These are phyloP conservation scores for Macrotus californicus DNA, from an alignment of 2,113 vertebrate genomes.

Conservation along the genomic window DNA sequence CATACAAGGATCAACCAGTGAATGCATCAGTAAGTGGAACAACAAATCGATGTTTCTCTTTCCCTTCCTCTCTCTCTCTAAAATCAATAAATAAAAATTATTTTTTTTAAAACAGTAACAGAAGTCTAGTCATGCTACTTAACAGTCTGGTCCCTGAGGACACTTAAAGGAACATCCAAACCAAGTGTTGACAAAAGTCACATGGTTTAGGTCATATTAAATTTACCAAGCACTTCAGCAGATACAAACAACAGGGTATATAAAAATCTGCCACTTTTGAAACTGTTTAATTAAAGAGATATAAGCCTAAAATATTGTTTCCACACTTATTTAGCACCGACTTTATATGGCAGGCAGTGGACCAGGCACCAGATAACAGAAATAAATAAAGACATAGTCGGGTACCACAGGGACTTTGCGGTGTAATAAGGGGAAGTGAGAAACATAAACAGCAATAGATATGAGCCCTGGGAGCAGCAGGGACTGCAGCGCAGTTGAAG, in stretches of 20 bases:
- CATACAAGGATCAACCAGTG: no score
- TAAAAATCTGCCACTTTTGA: not conserved
- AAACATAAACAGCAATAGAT: not conserved
- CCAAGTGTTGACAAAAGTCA: not conserved
- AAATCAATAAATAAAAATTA: no score
- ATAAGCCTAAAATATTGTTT: not conserved
- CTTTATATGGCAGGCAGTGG: not conserved
- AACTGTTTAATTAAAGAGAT: not conserved
- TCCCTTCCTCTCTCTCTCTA: not conserved
- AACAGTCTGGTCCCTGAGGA: not conserved
- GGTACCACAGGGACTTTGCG: not conserved
- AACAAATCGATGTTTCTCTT: not conserved
- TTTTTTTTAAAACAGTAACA: not conserved
- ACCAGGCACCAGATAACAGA: not conserved
- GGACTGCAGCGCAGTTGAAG: not conserved
- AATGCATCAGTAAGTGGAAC: no score
- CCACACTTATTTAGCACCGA: not conserved
- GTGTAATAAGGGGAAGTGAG: not conserved
- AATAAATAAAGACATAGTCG: not conserved
- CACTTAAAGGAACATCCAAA: constrained; percentile 23
- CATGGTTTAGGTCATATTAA: not conserved
- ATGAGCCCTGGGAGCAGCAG: not conserved
- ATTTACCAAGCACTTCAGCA: not conserved
- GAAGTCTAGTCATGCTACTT: not conserved
- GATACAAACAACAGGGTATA: not conserved